Base-by-base conservation (phyloP, 1,140 invertebrate genomes). In the Drosophila mayri region DNA sequence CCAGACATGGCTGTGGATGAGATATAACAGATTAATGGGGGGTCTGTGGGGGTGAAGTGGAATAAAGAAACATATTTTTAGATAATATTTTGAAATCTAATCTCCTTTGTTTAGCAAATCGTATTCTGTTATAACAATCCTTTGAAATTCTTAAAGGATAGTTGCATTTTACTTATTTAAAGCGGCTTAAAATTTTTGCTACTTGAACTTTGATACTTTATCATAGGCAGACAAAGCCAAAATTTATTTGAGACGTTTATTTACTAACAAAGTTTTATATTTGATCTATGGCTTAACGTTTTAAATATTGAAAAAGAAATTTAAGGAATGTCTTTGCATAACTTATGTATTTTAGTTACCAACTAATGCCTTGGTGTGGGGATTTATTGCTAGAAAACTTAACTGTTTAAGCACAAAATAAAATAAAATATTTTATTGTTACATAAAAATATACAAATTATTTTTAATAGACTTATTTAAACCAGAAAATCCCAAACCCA, bases 1-100 rank as follows among this genome's bases (percentile, higher is more conserved):
- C 43, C 59, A 37, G 76, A 73, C 76, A 73, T 79, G 18, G 18
- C 65, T 63, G 38, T 4, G 32, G 64, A 1, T 6, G 18, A n/a
- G n/a, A 44, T 14, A n/a, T 16, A 2, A 11, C 0, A 25, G 9
- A 35, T 20, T 14, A 35, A 7, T 14, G 30, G 4, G 5, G 4
- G 22, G 22, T 1, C 22, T 32, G 0, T 32, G 30, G 30, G 9
- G 10, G 35, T 35, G 35, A 11, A 10, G 8, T 49, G 1, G 46
- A 14, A 30, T 18, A 11, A n/a, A 2, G 0, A 16, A 54, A 10
- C 4, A 16, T 37, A 52, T 37, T 16, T 16, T 52, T 1, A 30
- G n/a, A 32, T 5, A 7, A 43, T 43, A 20, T 11, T 10, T 35
- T 16, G 1, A 9, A 16, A 47, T 10, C 1, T 0, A 32, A 49